phyloP scores from a whole-genome alignment of 2,113 vertebrate species.

The Ursus arctos region DNA sequence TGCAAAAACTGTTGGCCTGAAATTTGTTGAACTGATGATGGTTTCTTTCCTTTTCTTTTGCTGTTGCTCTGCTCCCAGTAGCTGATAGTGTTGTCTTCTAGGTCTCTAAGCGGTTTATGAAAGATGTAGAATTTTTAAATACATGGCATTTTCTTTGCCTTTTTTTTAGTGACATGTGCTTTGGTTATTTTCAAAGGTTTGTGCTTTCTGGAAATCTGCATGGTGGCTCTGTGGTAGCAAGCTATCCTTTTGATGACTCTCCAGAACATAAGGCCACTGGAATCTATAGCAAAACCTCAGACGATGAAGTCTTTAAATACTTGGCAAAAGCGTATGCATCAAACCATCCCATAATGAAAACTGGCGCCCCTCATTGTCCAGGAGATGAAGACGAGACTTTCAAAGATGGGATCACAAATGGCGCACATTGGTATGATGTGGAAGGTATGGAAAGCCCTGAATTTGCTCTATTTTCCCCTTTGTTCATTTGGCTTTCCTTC shows the following conservation, averaged over 20 bases:
- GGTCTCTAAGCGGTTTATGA: constrained; percentile 28
- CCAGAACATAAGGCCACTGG: constrained; percentile 87
- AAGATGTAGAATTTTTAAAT: constrained; percentile 61
- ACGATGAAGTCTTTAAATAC: constrained; percentile 94
- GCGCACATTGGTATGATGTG: constrained; percentile 97
- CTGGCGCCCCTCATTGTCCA: constrained; percentile 92
- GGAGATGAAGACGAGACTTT: constrained; percentile 90
- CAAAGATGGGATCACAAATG: constrained; percentile 96
- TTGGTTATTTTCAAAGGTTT: constrained; percentile 87
- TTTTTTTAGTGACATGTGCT: constrained; percentile 43
- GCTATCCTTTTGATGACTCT: constrained; percentile 98
- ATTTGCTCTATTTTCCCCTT: background rate
- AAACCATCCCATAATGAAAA: constrained; percentile 96
- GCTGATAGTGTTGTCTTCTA: background rate
- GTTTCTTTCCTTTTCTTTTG: constrained; percentile 55
- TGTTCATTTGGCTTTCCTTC: background rate
- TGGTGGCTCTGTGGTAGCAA: constrained; percentile 97
- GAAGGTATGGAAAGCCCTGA: constrained; percentile 89
- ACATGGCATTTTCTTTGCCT: background rate
- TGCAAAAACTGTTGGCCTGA: constrained; percentile 11
- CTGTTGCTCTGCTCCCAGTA: background rate
- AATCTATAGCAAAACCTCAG: constrained; percentile 93
- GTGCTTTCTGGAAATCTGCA: constrained; percentile 98
- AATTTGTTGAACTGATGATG: constrained; percentile 30
- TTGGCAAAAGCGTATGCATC: constrained; percentile 94